Evolutionary conservation across 2,888 invertebrate genomes (phyloP), one percentile per base, ranked within the genome.

Genomic region (Epistrophe grossulariae): DNA sequence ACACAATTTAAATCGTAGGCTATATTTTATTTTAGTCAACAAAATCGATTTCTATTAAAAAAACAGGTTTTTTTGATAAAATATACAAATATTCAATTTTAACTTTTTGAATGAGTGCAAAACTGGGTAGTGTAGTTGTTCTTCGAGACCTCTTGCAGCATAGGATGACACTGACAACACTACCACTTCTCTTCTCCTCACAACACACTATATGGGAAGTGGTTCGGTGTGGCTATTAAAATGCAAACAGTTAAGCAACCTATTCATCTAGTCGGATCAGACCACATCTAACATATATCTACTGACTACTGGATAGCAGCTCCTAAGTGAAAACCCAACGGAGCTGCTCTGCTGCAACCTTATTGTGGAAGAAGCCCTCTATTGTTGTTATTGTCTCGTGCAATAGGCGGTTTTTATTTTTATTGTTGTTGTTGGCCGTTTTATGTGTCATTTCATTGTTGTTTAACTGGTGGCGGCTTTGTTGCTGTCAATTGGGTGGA

Each of bases 181-280:
- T 35, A 71, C 62, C 52, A 71, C 79, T 48, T 72, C 24, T 79
- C 79, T 48, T 72, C 24, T 79, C 59, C 52, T 60, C 52, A 31
- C 11, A 40, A 31, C 60, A 71, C 45, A 66, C 80, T 59, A 31
- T 74, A 79, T 79, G 79, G 60, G 79, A 83, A 87, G 87, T 83
- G 87, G 83, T 45, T 81, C 55, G 73, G 70, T 62, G 59, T 64
- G 79, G 87, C 83, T 76, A 87, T 83, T 87, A 83, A 87, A 87
- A 83, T 83, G 83, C 83, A 82, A 83, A 87, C 83, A 87, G 87
- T 87, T 87, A 87, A 74, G 79, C 76, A 87, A 83, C 83, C 71
- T 79, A 87, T 87, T 87, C 87, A 87, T 87, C 83, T 68, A 72
- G 76, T 59, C 70, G 40, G 48, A 72, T 60, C 79, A 83, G 66